These are phyloP conservation scores for Macrotis lagotis DNA, from an alignment of 2,113 vertebrate genomes.

Conservation along the genomic window DNA sequence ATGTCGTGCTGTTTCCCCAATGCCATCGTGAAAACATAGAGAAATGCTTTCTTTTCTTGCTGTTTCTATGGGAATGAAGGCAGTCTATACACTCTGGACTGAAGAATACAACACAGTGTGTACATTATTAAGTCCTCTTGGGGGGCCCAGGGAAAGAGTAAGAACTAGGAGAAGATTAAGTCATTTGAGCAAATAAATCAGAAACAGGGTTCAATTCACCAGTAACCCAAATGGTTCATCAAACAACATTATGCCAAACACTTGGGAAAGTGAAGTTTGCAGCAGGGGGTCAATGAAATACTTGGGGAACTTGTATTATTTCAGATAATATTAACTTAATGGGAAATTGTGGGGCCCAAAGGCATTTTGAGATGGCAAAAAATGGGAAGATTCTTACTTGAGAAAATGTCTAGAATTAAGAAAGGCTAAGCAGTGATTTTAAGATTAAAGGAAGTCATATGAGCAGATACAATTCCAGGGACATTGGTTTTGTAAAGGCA, in stretches of 20 bases:
- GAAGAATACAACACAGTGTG: not conserved
- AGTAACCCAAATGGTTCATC: conserved; percentile 3
- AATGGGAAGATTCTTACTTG: not conserved
- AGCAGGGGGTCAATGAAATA: not conserved
- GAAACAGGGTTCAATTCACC: conserved; percentile 35
- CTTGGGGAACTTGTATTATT: conserved; percentile 32
- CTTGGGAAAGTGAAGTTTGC: conserved; percentile 20
- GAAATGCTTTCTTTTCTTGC: not conserved
- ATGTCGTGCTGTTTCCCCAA: not conserved
- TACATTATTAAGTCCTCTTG: not conserved
- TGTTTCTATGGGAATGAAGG: not conserved
- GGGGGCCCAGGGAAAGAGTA: not conserved
- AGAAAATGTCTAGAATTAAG: not conserved
- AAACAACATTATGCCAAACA: not conserved
- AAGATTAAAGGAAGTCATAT: not conserved
- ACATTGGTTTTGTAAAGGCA: not conserved
- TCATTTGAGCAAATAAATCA: conserved; percentile 3
- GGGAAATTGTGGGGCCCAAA: not conserved
- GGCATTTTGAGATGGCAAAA: not conserved
- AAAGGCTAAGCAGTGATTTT: not conserved
- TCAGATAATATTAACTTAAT: conserved; percentile 16
- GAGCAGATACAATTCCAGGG: not conserved
- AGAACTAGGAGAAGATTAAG: conserved; percentile 32
- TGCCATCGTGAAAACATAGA: not conserved
- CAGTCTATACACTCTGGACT: not conserved